phyloP scores from a whole-genome alignment of 2,113 vertebrate species.

The Cheirogaleus medius region DNA sequence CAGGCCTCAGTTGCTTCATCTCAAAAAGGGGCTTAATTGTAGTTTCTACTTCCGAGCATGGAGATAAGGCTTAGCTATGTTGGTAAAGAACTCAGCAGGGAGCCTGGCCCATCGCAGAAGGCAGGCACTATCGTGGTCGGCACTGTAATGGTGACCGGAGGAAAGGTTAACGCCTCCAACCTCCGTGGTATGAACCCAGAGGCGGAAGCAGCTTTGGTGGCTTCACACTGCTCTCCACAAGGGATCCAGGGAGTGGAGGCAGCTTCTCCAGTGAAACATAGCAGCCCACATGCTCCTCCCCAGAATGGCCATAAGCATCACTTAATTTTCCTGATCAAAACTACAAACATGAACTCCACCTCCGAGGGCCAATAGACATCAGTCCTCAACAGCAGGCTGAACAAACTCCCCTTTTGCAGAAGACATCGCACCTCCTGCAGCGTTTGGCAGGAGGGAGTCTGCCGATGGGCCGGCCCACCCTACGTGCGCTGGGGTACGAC shows the following conservation, averaged over 20 bases:
- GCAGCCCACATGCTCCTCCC: background rate
- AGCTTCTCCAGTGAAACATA: background rate
- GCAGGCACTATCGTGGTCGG: background rate
- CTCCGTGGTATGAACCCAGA: background rate
- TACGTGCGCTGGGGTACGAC: background rate
- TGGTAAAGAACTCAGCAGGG: background rate
- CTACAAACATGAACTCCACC: too few species aligned
- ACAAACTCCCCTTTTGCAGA: background rate
- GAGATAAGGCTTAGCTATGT: background rate
- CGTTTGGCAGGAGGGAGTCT: background rate
- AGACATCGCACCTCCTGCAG: background rate
- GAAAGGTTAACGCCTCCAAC: background rate
- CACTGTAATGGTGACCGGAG: background rate
- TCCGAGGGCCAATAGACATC: background rate
- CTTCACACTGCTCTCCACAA: rapidly evolving
- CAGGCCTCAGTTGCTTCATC: background rate
- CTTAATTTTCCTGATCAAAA: background rate
- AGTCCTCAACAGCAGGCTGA: background rate
- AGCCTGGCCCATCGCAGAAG: background rate
- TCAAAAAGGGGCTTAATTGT: background rate
- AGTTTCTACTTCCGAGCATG: background rate
- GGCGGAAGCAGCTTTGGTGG: background rate
- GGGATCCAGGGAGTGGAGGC: background rate
- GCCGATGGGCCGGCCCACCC: background rate
- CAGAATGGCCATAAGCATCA: background rate